phyloP scores from a whole-genome alignment of 2,888 invertebrate species.

The Pyrochroa serraticornis region DNA sequence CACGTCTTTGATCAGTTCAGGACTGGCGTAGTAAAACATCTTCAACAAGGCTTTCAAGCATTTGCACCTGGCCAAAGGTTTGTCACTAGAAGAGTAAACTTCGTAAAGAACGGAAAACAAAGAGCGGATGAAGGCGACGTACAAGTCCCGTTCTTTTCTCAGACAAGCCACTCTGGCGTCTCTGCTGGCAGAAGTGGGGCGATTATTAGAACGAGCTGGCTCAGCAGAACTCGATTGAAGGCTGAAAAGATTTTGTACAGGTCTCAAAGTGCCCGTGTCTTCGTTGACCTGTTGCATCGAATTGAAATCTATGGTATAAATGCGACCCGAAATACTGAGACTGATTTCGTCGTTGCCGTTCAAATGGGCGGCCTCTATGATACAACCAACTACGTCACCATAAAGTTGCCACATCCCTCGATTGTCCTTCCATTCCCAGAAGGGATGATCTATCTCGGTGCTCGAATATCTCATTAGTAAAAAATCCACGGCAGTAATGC shows the following conservation, averaged over 20 bases:
- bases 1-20: constrained; percentile 81
- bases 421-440: constrained; percentile 98
- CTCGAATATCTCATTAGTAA: constrained; percentile 78
- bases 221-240: constrained; percentile 44
- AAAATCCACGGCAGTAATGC: constrained; percentile 92
- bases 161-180: constrained; percentile 75
- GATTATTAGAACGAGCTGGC: constrained; percentile 42
- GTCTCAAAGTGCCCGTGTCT: constrained; percentile 82
- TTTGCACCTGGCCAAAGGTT: constrained; percentile 96
- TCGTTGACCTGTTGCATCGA: constrained; percentile 99
- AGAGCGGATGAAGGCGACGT: constrained; percentile 71
- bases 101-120: constrained; percentile 95
- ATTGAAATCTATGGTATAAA: constrained; percentile 95
- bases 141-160: constrained; percentile 72
- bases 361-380: constrained; percentile 93
- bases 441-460: constrained; percentile 75
- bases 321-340: constrained; percentile 88
- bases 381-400: constrained; percentile 89
- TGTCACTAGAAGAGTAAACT: constrained; percentile 97
- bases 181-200: constrained; percentile 53
- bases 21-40: constrained; percentile 94
- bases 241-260: constrained; percentile 82
- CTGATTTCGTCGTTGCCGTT: constrained; percentile 95
- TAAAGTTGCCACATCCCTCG: constrained; percentile 91
- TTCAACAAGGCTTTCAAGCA: constrained; percentile 93